Evolutionary conservation across 2,797 vertebrate genomes (phyloP).

Genomic region (Apodemus agrarius): DNA sequence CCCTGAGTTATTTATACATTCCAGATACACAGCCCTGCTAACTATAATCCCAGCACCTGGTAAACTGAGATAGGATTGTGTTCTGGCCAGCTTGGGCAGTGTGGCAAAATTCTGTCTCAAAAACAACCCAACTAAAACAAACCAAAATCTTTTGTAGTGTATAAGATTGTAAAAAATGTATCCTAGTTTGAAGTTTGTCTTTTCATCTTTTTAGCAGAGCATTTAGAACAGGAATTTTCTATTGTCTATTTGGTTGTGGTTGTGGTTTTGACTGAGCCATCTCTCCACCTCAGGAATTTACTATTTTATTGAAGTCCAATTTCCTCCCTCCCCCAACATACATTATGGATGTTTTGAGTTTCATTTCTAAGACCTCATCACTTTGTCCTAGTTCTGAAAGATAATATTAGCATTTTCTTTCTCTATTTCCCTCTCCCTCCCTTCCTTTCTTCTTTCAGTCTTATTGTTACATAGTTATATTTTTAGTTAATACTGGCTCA

Average conservation of each 20-base stretch:
- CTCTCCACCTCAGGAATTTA: neutral
- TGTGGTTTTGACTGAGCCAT: neutral
- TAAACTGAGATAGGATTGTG: neutral
- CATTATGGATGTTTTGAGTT: neutral
- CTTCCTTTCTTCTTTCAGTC: neutral
- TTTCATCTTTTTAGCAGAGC: neutral
- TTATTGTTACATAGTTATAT: neutral
- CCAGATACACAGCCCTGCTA: neutral
- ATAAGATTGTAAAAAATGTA: neutral
- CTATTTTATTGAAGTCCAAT: neutral
- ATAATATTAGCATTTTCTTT: neutral
- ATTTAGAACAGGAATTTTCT: constrained; percentile 3
- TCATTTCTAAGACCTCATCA: neutral
- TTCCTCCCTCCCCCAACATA: neutral
- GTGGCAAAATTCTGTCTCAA: neutral
- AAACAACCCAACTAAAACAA: neutral
- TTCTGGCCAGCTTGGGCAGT: neutral
- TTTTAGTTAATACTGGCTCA: neutral
- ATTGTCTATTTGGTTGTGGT: neutral
- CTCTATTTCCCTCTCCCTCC: neutral
- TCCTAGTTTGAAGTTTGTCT: neutral
- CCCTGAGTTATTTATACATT: neutral
- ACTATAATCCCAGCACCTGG: neutral
- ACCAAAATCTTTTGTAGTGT: neutral
- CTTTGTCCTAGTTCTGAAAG: neutral